Evolutionary conservation across 2,113 vertebrate genomes (phyloP).

Genomic region (Chlorodrepanis virens): DNA sequence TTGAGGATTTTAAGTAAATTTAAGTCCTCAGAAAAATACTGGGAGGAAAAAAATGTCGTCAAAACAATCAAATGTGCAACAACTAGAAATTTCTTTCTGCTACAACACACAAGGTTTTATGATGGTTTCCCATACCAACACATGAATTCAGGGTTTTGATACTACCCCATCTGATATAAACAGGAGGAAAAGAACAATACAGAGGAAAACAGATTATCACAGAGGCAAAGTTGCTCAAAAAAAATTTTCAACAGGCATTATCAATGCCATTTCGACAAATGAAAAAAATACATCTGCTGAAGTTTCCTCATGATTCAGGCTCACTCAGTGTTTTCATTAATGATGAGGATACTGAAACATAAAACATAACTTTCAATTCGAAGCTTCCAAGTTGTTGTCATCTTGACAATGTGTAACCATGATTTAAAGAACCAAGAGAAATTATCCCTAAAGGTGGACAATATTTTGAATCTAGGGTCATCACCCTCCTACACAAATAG

Average conservation of each 20-base stretch:
- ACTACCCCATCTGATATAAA: background rate
- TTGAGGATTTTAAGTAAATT: background rate
- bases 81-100: background rate
- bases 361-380: background rate
- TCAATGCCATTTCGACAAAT: background rate
- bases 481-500: background rate
- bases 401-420: background rate
- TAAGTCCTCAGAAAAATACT: background rate
- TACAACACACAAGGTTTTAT: background rate
- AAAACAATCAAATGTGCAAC: background rate
- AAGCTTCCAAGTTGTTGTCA: background rate
- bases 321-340: background rate
- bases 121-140: background rate
- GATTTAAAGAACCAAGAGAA: background rate
- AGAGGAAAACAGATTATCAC: background rate
- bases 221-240: background rate
- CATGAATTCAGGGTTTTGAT: background rate
- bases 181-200: background rate
- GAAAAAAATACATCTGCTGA: background rate
- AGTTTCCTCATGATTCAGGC: background rate
- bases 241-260: background rate
- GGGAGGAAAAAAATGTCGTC: too few species aligned
- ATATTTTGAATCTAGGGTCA: background rate
- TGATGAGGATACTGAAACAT: background rate
- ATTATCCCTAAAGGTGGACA: background rate